phyloP scores from a whole-genome alignment of 2,113 vertebrate species.

The Lagopus muta region DNA sequence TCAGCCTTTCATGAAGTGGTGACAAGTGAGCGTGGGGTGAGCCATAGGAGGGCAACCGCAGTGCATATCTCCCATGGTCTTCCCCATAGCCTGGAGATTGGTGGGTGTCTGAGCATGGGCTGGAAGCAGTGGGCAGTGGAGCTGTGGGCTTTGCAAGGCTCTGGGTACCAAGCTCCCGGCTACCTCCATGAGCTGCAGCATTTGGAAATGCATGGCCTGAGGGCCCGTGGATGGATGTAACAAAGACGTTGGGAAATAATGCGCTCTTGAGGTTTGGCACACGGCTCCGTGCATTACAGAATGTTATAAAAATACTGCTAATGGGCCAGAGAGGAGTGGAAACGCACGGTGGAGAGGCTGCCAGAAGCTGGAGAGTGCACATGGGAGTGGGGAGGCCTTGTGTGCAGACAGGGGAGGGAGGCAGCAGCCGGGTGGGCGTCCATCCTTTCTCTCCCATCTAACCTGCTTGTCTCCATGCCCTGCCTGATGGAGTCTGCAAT shows the following conservation, averaged over 20 bases:
- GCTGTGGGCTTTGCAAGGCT: neutral
- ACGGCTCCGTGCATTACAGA: slow-evolving; percentile 46
- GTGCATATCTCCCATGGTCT: neutral
- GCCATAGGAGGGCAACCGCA: neutral
- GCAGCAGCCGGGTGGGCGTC: neutral
- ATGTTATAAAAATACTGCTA: slow-evolving; percentile 74
- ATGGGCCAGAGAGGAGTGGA: slow-evolving; percentile 72
- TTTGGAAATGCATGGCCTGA: neutral
- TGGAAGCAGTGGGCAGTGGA: neutral
- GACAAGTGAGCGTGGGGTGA: neutral
- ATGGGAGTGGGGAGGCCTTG: slow-evolving; percentile 37
- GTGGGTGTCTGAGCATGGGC: accelerated
- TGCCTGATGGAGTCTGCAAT: neutral
- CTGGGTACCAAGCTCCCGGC: neutral
- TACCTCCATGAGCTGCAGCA: neutral
- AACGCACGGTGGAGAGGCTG: slow-evolving; percentile 38
- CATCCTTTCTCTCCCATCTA: neutral
- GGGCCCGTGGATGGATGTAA: slow-evolving; percentile 13
- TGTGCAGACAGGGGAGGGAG: slow-evolving; percentile 17
- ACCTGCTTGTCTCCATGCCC: neutral
- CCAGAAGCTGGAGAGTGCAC: slow-evolving; percentile 41
- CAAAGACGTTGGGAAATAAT: slow-evolving; percentile 68
- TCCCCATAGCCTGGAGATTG: neutral
- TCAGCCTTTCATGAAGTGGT: neutral
- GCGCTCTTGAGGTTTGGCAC: slow-evolving; percentile 71